A percentile compares a stretch with the other conserved stretches of the same genome.
Conservation (phyloP, 2,113 vertebrate species). For the Eleginops maclovinus region DNA sequence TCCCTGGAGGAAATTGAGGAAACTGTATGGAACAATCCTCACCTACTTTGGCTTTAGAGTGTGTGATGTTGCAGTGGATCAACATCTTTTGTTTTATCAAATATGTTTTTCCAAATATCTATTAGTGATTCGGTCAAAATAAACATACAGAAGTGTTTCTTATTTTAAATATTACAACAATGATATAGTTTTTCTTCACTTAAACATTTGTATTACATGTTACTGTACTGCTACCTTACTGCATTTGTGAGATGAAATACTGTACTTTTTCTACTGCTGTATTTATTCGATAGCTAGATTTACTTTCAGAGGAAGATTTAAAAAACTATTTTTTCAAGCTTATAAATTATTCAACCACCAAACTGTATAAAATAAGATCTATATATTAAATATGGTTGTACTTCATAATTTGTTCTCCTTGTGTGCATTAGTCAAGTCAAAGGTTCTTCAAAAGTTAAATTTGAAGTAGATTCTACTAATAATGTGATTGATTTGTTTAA, state of each 20-base stretch:
- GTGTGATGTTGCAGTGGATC: too few species aligned
- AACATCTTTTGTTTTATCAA: not conserved
- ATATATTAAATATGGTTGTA: too few species aligned
- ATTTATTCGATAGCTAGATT: not conserved
- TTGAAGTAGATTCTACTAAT: too few species aligned
- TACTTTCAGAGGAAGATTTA: not conserved
- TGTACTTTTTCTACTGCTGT: not conserved
- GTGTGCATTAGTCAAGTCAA: too few species aligned
- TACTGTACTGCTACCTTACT: not conserved
- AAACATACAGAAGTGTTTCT: too few species aligned
- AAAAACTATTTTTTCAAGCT: not conserved
- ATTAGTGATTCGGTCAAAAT: not conserved
- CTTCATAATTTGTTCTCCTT: not conserved
- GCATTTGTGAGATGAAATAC: not conserved
- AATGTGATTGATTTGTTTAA: not conserved
- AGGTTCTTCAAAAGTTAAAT: too few species aligned
- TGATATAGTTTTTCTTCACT: not conserved
- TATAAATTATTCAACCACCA: not conserved
- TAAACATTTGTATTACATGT: not conserved
- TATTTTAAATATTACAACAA: too few species aligned
- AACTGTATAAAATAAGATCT: not conserved
- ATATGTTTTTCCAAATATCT: too few species aligned
- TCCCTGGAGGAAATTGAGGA: conserved; percentile 23
- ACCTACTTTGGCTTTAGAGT: not conserved
- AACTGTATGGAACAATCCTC: conserved; percentile 13